Conservation (phyloP, 2,888 invertebrate species). For the Oxyteleia sp. region DNA sequence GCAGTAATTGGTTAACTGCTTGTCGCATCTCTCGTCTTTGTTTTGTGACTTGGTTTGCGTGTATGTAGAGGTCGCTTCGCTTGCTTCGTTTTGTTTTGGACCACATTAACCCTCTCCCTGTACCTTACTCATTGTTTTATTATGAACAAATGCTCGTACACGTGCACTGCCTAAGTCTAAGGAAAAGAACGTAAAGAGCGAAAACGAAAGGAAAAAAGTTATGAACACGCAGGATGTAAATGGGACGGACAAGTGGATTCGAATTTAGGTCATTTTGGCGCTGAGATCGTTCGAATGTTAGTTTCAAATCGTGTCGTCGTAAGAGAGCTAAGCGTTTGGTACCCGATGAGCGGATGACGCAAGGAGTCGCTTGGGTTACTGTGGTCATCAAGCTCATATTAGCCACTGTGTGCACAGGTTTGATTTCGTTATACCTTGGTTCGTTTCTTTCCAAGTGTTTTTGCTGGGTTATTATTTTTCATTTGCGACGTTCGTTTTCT, state of each 20-base stretch:
- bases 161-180: slow-evolving; percentile 80
- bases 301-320: neutral
- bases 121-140: slow-evolving; percentile 83
- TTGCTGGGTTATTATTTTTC: slow-evolving; percentile 54
- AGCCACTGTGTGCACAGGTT: slow-evolving; percentile 83
- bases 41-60: slow-evolving; percentile 72
- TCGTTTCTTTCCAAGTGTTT: slow-evolving; percentile 67
- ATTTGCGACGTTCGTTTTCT: slow-evolving; percentile 76
- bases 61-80: slow-evolving; percentile 82
- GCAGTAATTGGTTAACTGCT: slow-evolving; percentile 73
- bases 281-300: neutral
- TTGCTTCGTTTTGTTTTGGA: slow-evolving; percentile 84
- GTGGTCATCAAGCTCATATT: slow-evolving; percentile 87
- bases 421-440: slow-evolving; percentile 71
- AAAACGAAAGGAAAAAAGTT: slow-evolving; percentile 2
- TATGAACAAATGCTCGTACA: slow-evolving; percentile 82
- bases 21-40: slow-evolving; percentile 73
- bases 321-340: slow-evolving; percentile 21
- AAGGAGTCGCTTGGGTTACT: slow-evolving; percentile 86
- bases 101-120: slow-evolving; percentile 87
- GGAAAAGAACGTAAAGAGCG: slow-evolving; percentile 11
- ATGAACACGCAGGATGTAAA: slow-evolving; percentile 5
- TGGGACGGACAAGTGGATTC: neutral
- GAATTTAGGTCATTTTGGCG: slow-evolving; percentile 15
- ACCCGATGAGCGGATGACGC: slow-evolving; percentile 78